Evolutionary conservation across 2,888 invertebrate species (phyloP).

Genomic region (Corbicula japonica): DNA sequence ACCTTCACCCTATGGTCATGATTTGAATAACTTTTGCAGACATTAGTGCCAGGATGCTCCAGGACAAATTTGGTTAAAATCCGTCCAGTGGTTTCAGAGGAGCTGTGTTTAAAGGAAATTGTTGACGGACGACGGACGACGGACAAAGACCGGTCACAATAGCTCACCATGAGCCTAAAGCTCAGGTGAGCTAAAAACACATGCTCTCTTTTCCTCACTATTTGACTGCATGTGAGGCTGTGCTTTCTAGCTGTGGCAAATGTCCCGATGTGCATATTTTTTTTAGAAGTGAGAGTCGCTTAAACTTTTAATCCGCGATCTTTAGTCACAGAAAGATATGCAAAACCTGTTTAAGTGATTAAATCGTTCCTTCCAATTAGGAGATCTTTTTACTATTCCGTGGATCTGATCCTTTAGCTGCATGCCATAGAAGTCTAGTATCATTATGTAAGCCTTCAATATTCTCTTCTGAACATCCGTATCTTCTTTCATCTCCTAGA

Average conservation of each 20-base stretch:
- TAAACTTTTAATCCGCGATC: background rate
- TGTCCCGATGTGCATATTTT: background rate
- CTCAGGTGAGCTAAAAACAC: background rate
- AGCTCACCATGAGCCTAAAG: background rate
- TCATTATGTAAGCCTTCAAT: slow-evolving; percentile 49
- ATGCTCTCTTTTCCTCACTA: background rate
- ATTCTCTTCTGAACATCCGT: background rate
- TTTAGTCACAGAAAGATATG: background rate
- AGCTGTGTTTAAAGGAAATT: too few species aligned
- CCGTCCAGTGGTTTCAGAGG: too few species aligned
- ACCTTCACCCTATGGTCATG: too few species aligned
- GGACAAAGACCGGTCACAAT: too few species aligned
- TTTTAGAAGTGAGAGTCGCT: background rate
- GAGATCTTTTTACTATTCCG: slow-evolving; percentile 26
- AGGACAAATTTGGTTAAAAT: too few species aligned
- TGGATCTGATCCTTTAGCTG: slow-evolving; percentile 1
- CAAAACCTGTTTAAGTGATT: slow-evolving; percentile 47
- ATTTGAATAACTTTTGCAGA: too few species aligned
- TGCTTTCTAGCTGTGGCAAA: background rate
- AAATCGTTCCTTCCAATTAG: slow-evolving; percentile 34
- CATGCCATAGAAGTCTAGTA: slow-evolving; percentile 62
- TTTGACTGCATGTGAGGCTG: background rate
- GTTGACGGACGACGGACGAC: too few species aligned
- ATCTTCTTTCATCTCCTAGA: slow-evolving; percentile 34
- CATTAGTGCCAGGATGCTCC: too few species aligned